phyloP scores from a whole-genome alignment of 92 coral and sea anemone species.

The Porites cylindrica region DNA sequence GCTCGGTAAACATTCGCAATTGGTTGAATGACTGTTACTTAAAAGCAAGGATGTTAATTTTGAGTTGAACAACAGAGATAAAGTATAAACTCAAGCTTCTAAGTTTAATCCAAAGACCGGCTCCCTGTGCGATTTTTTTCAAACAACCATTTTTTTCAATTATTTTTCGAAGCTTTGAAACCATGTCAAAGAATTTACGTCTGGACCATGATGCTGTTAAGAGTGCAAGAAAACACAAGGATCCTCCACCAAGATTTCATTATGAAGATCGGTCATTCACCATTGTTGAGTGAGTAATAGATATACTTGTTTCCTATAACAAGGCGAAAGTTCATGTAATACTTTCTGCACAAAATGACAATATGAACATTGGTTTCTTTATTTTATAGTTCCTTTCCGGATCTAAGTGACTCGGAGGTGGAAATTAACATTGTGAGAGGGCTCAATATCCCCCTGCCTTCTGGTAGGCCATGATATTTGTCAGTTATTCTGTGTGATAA shows the following conservation, averaged over 20 bases:
- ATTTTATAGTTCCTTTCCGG: constrained; percentile 86
- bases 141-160: too few relatives aligned
- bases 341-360: too few relatives aligned
- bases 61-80: too few relatives aligned
- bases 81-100: too few relatives aligned
- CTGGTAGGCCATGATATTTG: constrained; percentile 64
- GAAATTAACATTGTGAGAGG: constrained; percentile 83
- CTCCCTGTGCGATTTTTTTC: too few relatives aligned
- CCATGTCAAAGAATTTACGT: constrained; percentile 85
- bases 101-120: too few relatives aligned
- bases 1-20: too few relatives aligned
- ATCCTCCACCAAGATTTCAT: constrained; percentile 94
- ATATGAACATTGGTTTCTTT: not conserved
- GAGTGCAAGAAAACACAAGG: constrained; percentile 91
- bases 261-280: constrained; percentile 94
- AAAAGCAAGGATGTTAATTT: too few relatives aligned
- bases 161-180: constrained; percentile 77
- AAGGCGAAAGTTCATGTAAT: not conserved
- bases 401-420: constrained; percentile 93
- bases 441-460: constrained; percentile 91
- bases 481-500: not conserved
- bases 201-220: constrained; percentile 92
- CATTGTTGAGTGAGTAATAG: constrained; percentile 79
- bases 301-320: not conserved
- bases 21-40: too few relatives aligned